A percentile compares a stretch with the other conserved stretches of the same genome.
Conservation (phyloP, 2,113 vertebrate species). For the Cyanoderma ruficeps region DNA sequence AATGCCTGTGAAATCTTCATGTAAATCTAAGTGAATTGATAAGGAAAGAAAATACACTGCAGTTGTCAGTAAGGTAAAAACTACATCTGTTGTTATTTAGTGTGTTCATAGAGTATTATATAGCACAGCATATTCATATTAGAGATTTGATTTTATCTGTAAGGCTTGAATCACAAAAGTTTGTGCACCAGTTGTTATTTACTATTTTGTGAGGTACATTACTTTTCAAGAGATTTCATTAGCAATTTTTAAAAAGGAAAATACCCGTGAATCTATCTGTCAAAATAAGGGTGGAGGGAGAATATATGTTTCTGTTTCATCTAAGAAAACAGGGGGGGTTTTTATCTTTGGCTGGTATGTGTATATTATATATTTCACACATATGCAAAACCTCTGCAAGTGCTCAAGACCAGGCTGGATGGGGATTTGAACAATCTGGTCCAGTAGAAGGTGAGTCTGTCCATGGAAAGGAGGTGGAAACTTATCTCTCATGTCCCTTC, state of each 20-base stretch:
- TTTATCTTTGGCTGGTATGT: neutral
- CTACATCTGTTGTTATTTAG: constrained; percentile 26
- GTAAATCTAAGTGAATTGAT: neutral
- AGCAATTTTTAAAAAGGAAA: neutral
- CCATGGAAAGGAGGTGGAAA: neutral
- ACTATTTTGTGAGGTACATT: constrained; percentile 19
- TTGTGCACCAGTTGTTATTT: constrained; percentile 52
- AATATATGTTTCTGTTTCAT: neutral
- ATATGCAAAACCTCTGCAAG: neutral
- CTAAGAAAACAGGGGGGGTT: accelerated
- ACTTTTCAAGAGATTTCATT: constrained; percentile 51
- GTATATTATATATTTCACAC: neutral
- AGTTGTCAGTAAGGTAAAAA: constrained; percentile 3
- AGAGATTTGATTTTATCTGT: constrained; percentile 34
- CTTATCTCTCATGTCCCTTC: neutral
- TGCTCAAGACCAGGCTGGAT: neutral
- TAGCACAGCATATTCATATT: constrained; percentile 30
- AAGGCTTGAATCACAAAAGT: constrained; percentile 20
- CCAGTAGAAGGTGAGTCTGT: neutral
- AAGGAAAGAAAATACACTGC: neutral
- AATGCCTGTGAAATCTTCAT: neutral
- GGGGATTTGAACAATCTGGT: neutral
- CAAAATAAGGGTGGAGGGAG: neutral
- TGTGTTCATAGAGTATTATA: constrained; percentile 15
- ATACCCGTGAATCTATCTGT: neutral